phyloP scores from a whole-genome alignment of 2,113 vertebrate species.

The Aix galericulata region DNA sequence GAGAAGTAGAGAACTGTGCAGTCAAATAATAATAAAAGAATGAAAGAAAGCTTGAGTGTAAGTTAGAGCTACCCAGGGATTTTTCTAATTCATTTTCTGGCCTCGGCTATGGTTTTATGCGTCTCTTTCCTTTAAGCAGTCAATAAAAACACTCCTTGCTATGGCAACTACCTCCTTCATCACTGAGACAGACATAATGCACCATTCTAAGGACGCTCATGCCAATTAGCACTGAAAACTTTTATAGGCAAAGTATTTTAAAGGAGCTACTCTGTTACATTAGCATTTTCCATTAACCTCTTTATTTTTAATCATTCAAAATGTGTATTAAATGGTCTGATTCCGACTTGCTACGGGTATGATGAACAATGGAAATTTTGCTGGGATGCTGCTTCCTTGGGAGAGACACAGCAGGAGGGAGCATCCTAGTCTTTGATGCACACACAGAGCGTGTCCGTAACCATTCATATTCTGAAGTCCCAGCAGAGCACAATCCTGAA shows the following conservation, averaged over 20 bases:
- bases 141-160: slow-evolving; percentile 68
- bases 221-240: background rate
- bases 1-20: background rate
- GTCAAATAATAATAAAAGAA: background rate
- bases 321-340: accelerated
- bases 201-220: background rate
- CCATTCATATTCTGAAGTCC: background rate
- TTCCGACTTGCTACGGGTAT: accelerated
- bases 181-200: background rate
- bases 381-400: background rate
- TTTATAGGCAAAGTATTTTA: background rate
- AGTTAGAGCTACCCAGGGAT: slow-evolving; percentile 60
- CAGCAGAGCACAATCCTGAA: background rate
- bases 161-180: slow-evolving; percentile 49
- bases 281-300: background rate
- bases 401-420: background rate
- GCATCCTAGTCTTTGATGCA: accelerated
- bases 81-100: slow-evolving; percentile 52
- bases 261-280: background rate
- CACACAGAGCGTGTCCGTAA: accelerated
- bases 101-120: slow-evolving; percentile 51
- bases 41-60: background rate
- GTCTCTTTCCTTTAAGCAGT: slow-evolving; percentile 55
- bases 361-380: accelerated
- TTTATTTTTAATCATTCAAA: background rate